Evolutionary conservation across 1,140 invertebrate genomes (phyloP), one percentile per base, ranked within the genome.

Genomic region (Zaprionus camerounensis): DNA sequence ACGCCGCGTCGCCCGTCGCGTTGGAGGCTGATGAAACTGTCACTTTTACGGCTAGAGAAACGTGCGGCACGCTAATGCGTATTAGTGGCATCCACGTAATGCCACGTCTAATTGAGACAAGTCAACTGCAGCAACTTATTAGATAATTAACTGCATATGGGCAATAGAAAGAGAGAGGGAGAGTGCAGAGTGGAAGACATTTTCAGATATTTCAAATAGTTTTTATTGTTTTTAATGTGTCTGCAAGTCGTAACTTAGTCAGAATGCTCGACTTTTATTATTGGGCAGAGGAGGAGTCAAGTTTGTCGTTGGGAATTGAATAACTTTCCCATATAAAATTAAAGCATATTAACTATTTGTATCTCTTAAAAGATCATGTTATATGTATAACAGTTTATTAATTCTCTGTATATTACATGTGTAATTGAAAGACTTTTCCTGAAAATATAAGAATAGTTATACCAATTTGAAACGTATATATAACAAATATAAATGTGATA

Each of bases 31-130:
- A 44, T 26, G 53, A 34, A 51, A 69, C 38, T 38, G 61, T 59
- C 80, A 57, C 81, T 65, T 85, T 82, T 71, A 73, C 68, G 65
- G 36, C 66, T 64, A 28, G 36, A 53, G 41, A 78, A 84, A 80
- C 67, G 77, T 69, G 73, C 20, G 68, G 77, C 76, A 77, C 62
- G 59, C 80, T 86, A 86, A 86, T 87, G 80, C 64, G 51, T 69
- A 75, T 83, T 77, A 80, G 71, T 65, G 15, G 55, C 46, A 63
- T 36, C n/a, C n/a, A 51, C 44, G 72, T 70, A 58, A 73, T 75
- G 64, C 82, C 58, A 76, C 71, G 41, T 65, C 63, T 67, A 80
- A 80, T 69, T 78, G 78, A 68, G 67, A 49, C 82, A 85, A 85
- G 71, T 85, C 69, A 66, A 79, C 71, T 82, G 76, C 13, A 82